Base-by-base conservation (phyloP, 2,797 vertebrate genomes). In the Myripristis murdjan region DNA sequence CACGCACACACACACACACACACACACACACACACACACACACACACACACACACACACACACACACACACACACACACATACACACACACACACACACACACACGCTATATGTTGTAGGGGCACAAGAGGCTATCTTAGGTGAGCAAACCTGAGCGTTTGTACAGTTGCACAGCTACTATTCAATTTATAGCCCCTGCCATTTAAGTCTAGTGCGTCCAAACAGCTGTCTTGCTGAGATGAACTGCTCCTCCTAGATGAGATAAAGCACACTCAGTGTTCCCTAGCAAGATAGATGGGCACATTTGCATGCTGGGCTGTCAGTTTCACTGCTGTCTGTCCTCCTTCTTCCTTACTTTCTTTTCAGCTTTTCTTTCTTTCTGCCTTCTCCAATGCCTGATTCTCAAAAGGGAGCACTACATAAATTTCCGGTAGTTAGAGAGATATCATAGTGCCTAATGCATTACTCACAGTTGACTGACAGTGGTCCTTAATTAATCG, bases 261-360 rank as follows among this genome's bases (percentile, higher is more conserved):
- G 84, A 89, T 91, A 87, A 88, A 84, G 79, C 81, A 73, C 89
- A 83, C 73, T 88, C 81, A 69, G 79, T 92, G 87, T 87, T 92
- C 77, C 64, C 77, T 67, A 58, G 54, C 62, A 87, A 91, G 91
- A 93, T 87, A 68, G 87, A 93, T 91, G 86, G 64, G 26, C 73
- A 86, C 79, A 91, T 91, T 91, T 91, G 82, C 87, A 87, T 91
- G 75, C 75, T 55, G 53, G 71, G 70, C 81, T 85, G 77, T 89
- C 88, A 82, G 47, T 79, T 79, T 85, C 71, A 55, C 63, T 53
- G 28, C 72, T 67, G 72, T 76, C 61, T 72, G 55, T 61, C 55
- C 68, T 82, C 65, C n/a, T 58, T 63, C 57, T 73, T 73, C 64
- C 49, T 77, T 75, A 73, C 73, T 86, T 77, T 73, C 61, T 84